phyloP scores from a whole-genome alignment of 2,113 vertebrate genomes.

The Asarcornis scutulata region DNA sequence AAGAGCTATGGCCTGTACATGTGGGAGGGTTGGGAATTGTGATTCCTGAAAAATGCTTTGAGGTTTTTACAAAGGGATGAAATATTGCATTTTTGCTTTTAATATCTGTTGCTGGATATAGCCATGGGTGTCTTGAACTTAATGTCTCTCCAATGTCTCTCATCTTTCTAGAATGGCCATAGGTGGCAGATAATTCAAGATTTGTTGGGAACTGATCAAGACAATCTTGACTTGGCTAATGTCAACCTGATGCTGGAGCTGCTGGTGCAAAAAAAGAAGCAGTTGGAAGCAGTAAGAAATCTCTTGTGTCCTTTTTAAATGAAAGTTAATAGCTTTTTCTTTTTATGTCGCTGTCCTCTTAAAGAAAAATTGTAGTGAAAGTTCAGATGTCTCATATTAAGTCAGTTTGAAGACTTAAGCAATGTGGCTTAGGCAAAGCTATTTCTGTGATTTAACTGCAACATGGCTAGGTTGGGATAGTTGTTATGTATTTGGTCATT shows the following conservation, averaged over 20 bases:
- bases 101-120: not conserved
- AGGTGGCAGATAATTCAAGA: slow-evolving; percentile 97
- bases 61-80: not conserved
- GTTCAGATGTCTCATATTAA: not conserved
- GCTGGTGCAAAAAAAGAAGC: slow-evolving; percentile 97
- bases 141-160: not conserved
- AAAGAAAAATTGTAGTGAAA: not conserved
- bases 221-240: slow-evolving; percentile 96
- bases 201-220: slow-evolving; percentile 92
- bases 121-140: not conserved
- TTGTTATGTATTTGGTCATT: not conserved
- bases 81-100: not conserved
- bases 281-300: slow-evolving; percentile 91
- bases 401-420: not conserved
- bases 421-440: not conserved
- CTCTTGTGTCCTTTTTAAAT: not conserved
- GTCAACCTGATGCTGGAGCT: slow-evolving; percentile 97
- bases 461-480: not conserved
- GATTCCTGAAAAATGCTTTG: not conserved
- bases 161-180: slow-evolving; percentile 87
- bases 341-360: not conserved
- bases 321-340: not conserved
- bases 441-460: not conserved
- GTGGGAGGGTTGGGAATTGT: not conserved
- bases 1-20: not conserved